phyloP scores from a whole-genome alignment of 2,888 invertebrate genomes.

The Tillus elongatus region DNA sequence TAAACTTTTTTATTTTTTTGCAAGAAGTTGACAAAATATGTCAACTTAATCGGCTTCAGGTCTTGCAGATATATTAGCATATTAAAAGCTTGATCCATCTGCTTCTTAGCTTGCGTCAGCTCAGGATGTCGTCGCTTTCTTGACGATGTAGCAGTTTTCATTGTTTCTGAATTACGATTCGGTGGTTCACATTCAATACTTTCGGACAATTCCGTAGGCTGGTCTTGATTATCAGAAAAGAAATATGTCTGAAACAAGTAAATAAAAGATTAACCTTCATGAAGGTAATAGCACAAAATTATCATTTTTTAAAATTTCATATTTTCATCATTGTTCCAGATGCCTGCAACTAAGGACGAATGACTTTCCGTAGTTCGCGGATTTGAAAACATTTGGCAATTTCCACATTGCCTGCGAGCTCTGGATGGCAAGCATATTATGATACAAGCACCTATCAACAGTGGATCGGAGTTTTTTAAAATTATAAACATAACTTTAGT shows the following conservation, averaged over 20 bases:
- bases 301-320: constrained; percentile 5
- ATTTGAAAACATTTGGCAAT: constrained; percentile 26
- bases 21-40: constrained; percentile 14
- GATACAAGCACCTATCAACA: constrained; percentile 24
- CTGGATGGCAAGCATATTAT: constrained; percentile 25
- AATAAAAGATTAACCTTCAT: constrained; percentile 12
- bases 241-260: constrained; percentile 17
- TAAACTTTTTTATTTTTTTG: constrained; percentile 14
- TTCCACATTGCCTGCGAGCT: constrained; percentile 26
- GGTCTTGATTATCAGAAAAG: constrained; percentile 10
- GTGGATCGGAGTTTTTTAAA: constrained; percentile 24
- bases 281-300: constrained; percentile 15
- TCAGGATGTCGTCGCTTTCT: constrained; percentile 10
- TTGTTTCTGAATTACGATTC: background rate
- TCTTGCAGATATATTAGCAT: constrained; percentile 16
- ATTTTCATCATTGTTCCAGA: constrained; percentile 16
- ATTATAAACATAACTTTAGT: constrained; percentile 22
- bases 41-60: constrained; percentile 19
- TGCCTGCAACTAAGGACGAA: constrained; percentile 20
- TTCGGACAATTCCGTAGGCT: background rate
- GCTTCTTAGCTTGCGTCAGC: constrained; percentile 14
- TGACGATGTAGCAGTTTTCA: background rate
- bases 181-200: background rate
- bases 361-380: constrained; percentile 22
- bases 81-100: constrained; percentile 20